Conservation (phyloP, 2,797 vertebrate genomes). For the Aldrovandia affinis region DNA sequence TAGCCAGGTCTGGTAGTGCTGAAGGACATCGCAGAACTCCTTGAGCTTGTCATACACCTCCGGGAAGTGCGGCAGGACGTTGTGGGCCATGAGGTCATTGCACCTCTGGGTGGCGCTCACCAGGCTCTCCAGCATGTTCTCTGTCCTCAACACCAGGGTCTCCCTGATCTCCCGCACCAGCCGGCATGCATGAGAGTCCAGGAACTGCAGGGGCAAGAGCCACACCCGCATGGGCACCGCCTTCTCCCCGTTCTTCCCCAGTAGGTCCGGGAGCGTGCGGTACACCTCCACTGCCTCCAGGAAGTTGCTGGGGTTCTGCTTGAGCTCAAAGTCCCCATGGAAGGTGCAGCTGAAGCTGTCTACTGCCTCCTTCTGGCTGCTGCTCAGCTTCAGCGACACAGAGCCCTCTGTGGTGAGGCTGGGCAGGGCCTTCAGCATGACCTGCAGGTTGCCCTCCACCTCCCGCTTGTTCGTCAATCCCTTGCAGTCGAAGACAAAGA, state of each 20-base stretch:
- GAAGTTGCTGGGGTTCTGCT: slow-evolving; percentile 32
- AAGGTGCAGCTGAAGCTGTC: slow-evolving; percentile 30
- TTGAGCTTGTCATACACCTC: too few species aligned
- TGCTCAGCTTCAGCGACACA: neutral
- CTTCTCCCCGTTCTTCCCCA: slow-evolving; percentile 30
- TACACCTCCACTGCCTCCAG: slow-evolving; percentile 31
- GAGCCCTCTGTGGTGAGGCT: neutral
- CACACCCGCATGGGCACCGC: too few species aligned
- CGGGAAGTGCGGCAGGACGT: too few species aligned
- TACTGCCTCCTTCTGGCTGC: neutral
- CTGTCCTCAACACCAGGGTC: neutral
- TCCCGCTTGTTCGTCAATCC: neutral
- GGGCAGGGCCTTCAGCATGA: slow-evolving; percentile 17
- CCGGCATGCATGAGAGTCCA: slow-evolving; percentile 21
- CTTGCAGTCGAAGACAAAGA: slow-evolving; percentile 47
- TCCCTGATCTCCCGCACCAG: slow-evolving; percentile 31
- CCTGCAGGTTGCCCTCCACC: slow-evolving; percentile 11
- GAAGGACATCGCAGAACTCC: too few species aligned
- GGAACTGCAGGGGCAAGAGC: slow-evolving; percentile 48
- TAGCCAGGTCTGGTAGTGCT: too few species aligned
- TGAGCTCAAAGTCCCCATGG: slow-evolving; percentile 15
- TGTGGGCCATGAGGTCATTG: slow-evolving; percentile 7
- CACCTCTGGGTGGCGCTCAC: neutral
- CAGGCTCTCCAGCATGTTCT: slow-evolving; percentile 26
- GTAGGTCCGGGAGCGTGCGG: neutral